These are phyloP conservation scores for Halichondria panicea DNA, from an alignment of 37 sponge, comb jelly and placozoan species.

Conservation along the genomic window DNA sequence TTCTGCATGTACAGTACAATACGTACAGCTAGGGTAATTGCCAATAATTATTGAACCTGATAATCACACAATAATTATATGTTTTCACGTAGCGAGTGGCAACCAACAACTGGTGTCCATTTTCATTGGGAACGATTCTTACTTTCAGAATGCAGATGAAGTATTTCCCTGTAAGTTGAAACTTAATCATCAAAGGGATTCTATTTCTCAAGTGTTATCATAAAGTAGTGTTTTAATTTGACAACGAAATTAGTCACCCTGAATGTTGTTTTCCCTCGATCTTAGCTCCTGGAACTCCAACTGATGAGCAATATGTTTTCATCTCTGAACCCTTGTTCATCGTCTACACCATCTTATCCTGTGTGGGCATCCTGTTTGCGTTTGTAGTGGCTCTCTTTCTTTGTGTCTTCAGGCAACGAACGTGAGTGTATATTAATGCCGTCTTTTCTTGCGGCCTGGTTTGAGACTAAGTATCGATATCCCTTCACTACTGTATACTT, in stretches of 20 bases:
- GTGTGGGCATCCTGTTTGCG: constrained; percentile 56
- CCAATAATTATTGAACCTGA: too few species aligned
- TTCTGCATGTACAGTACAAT: background rate
- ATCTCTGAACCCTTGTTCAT: constrained; percentile 38
- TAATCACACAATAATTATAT: too few species aligned
- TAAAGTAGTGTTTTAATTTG: background rate
- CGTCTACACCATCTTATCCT: constrained; percentile 41
- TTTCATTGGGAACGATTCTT: too few species aligned
- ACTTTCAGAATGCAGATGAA: background rate
- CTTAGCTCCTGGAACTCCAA: constrained; percentile 36
- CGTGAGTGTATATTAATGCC: constrained; percentile 23
- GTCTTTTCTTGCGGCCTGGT: background rate
- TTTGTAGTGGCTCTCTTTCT: constrained; percentile 46
- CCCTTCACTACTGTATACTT: too few species aligned
- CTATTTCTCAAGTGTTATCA: background rate
- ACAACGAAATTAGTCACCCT: background rate
- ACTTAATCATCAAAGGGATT: background rate
- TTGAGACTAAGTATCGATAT: too few species aligned
- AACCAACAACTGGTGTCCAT: too few species aligned
- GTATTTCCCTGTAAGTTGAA: background rate
- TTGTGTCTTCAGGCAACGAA: constrained; percentile 46
- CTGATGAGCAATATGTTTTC: constrained; percentile 25
- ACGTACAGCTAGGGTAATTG: background rate
- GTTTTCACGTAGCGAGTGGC: too few species aligned
- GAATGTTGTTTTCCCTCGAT: constrained; percentile 7